phyloP scores from a whole-genome alignment of 2,113 vertebrate species.

The Tympanuchus pallidicinctus region DNA sequence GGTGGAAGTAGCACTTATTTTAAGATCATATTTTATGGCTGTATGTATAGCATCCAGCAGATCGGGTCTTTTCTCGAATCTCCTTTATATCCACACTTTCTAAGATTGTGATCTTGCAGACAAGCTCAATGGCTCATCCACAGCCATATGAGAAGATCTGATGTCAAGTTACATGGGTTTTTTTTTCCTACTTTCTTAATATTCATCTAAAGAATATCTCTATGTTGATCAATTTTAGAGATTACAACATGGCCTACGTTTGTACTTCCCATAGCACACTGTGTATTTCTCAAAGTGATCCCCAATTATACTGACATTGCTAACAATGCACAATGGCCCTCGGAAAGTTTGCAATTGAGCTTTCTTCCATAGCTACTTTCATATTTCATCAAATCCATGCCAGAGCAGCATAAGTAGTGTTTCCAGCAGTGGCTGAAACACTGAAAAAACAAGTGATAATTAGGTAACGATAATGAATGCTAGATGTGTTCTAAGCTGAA shows the following conservation, averaged over 20 bases:
- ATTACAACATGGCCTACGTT: not conserved
- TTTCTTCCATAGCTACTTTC: not conserved
- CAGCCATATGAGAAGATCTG: not conserved
- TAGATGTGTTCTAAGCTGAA: not conserved
- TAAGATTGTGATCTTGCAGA: not conserved
- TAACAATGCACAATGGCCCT: not conserved
- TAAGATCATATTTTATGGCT: not conserved
- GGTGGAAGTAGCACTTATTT: not conserved
- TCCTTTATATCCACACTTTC: not conserved
- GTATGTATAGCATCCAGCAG: not conserved
- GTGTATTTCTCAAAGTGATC: accelerated
- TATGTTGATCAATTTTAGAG: not conserved
- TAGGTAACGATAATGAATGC: not conserved
- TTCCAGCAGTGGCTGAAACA: not conserved
- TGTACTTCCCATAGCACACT: not conserved
- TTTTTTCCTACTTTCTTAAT: not conserved
- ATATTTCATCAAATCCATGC: not conserved
- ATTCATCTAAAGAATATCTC: not conserved
- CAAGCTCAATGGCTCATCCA: not conserved
- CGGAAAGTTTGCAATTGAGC: not conserved
- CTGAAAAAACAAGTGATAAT: not conserved
- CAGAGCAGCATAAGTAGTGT: not conserved
- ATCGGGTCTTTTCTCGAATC: not conserved
- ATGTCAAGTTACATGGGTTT: not conserved
- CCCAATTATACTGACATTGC: not conserved